Base-by-base conservation (phyloP, 2,888 invertebrate genomes). In the Dynastes maya region DNA sequence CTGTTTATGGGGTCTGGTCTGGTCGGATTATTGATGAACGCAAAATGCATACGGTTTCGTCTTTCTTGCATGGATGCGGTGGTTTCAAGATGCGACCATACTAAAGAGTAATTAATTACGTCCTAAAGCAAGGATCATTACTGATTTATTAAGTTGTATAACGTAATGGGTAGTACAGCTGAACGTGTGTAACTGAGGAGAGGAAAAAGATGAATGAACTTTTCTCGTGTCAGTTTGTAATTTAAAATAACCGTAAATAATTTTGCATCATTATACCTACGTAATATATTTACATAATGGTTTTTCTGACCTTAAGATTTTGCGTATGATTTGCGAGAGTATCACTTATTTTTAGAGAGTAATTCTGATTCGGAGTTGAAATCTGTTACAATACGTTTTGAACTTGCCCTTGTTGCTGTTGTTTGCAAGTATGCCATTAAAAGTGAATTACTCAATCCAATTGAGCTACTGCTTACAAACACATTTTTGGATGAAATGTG, bases 21-120 rank as follows among this genome's bases (percentile, higher is more conserved):
- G 65, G 40, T 40, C 45, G 22, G 65, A 40, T 65, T 65, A 65
- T 68, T 68, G 67, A 68, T 68, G 67, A 29, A 45, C 45, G 67
- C 49, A 68, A 68, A 49, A 45, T 68, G 49, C 22, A 67, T 22
- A 4, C 16, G 67, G 67, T 68, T 68, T 49, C 49, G 22, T 49
- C 45, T 27, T 68, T 51, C 49, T 45, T 68, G 16, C 27, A 13
- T 45, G 40, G 45, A 45, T 67, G 40, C 22, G 22, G 32, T 16
- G n/a, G 13, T 53, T n/a, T 55, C 55, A 55, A 13, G 22, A 55
- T 55, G 3, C 22, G n/a, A 11, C 16, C 37, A 37, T 13, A 40
- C 40, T 16, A 13, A 45, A 40, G 65, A 6, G 65, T 65, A 65
- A 65, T 65, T 45, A 68, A 68, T 68, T 68, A 49, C 22, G n/a